These are phyloP conservation scores for Horisme vitalbata DNA, from an alignment of 2,888 invertebrate species.

Conservation along the genomic window DNA sequence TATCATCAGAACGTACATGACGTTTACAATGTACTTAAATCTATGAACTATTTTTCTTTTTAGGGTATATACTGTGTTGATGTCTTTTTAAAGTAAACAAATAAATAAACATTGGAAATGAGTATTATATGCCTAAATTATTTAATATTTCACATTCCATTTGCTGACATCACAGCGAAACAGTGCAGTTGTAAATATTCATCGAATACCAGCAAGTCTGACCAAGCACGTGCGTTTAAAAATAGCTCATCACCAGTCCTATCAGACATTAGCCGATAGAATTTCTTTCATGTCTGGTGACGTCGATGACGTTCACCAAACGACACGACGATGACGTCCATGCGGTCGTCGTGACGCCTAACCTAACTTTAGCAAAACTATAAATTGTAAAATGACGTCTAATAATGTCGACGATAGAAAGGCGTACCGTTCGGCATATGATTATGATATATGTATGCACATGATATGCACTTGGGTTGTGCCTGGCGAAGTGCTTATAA, in stretches of 20 bases:
- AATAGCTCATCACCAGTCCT: conserved; percentile 41
- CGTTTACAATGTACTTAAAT: too few relatives aligned
- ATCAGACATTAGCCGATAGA: conserved; percentile 33
- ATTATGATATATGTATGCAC: conserved; percentile 9
- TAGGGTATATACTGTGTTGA: too few relatives aligned
- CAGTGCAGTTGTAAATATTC: conserved; percentile 28
- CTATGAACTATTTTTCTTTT: too few relatives aligned
- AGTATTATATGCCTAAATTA: background rate
- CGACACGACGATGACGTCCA: conserved; percentile 33
- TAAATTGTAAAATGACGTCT: conserved; percentile 35
- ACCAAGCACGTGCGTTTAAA: conserved; percentile 40
- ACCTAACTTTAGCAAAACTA: conserved; percentile 19
- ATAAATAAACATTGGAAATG: too few relatives aligned
- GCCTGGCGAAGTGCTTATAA: conserved; percentile 8
- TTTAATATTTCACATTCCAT: conserved; percentile 13
- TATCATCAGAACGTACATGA: too few relatives aligned
- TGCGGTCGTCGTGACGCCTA: conserved; percentile 34
- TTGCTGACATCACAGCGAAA: conserved; percentile 5
- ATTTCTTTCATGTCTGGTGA: conserved; percentile 37
- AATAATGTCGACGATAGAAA: conserved; percentile 14
- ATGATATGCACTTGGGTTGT: conserved; percentile 1
- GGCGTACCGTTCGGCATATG: conserved; percentile 12
- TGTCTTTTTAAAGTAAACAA: too few relatives aligned
- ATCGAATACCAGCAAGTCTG: conserved; percentile 40
- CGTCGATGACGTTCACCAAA: conserved; percentile 25